These are phyloP conservation scores for Salvator merianae DNA, from an alignment of 2,113 vertebrate genomes.

Conservation along the genomic window DNA sequence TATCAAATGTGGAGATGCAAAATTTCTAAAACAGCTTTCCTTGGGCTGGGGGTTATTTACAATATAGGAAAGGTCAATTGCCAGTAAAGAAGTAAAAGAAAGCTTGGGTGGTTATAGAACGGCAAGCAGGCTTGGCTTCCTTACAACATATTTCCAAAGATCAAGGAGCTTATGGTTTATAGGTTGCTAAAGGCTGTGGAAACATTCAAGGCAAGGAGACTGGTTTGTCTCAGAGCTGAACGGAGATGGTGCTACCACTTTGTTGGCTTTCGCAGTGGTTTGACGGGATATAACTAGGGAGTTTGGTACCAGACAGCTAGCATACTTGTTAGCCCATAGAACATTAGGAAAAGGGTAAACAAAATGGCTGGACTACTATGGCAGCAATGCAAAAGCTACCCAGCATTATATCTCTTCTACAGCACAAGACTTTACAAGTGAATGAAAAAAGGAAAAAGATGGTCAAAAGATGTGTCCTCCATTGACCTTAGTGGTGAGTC, in stretches of 20 bases:
- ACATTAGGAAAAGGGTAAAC: no score
- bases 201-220: not conserved
- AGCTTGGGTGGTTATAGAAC: fast-evolving
- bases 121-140: not conserved
- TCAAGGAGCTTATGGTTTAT: not conserved
- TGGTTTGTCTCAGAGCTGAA: constrained; percentile 5
- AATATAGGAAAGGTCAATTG: not conserved
- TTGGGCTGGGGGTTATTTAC: constrained; percentile 18
- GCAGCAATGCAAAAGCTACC: no score
- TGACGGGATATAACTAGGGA: not conserved
- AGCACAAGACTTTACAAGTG: no score
- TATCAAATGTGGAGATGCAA: constrained; percentile 12
- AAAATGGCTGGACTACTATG: no score
- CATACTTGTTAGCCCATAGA: no score
- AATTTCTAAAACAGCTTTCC: constrained; percentile 34
- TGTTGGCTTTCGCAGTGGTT: constrained; percentile 1
- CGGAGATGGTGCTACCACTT: not conserved
- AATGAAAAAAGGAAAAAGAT: no score
- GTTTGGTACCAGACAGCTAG: not conserved
- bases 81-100: constrained; percentile 4
- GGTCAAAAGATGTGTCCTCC: no score
- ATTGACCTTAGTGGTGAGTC: no score
- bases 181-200: constrained; percentile 17
- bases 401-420: no score
- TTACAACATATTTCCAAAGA: constrained; percentile 23